Evolutionary conservation across 2,113 vertebrate species (phyloP).

Genomic region (Leptobrachium leishanense): DNA sequence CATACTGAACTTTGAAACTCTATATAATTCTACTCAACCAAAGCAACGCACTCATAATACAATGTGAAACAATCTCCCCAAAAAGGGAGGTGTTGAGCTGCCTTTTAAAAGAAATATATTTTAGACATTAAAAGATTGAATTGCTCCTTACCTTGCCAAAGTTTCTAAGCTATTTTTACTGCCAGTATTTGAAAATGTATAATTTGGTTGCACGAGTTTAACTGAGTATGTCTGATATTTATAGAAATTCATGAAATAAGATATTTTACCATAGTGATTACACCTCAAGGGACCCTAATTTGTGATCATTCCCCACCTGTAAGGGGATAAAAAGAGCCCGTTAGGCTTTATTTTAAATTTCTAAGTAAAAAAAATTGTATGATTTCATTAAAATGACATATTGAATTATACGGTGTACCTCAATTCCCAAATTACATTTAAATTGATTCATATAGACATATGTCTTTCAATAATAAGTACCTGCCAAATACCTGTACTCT

Average conservation of each 20-base stretch:
- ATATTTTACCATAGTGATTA: not conserved
- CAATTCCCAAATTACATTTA: slow-evolving; percentile 30
- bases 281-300: not conserved
- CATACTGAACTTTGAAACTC: no score
- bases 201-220: not conserved
- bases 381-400: slow-evolving; percentile 26
- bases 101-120: no score
- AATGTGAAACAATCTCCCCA: no score
- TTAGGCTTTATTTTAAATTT: not conserved
- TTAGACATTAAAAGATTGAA: no score
- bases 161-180: not conserved
- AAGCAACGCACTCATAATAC: no score
- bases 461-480: slow-evolving; percentile 32
- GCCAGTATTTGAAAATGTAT: not conserved
- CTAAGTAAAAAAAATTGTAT: slow-evolving; percentile 14
- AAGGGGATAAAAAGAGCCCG: not conserved
- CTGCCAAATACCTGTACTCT: slow-evolving; percentile 26
- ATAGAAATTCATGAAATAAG: not conserved
- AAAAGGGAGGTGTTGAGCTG: no score
- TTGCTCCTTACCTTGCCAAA: no score
- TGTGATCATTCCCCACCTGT: not conserved
- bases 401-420: slow-evolving; percentile 11
- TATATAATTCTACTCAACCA: no score
- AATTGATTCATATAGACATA: slow-evolving; percentile 19
- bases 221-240: not conserved